phyloP scores from a whole-genome alignment of 2,113 vertebrate genomes.

The Vulpes lagopus region DNA sequence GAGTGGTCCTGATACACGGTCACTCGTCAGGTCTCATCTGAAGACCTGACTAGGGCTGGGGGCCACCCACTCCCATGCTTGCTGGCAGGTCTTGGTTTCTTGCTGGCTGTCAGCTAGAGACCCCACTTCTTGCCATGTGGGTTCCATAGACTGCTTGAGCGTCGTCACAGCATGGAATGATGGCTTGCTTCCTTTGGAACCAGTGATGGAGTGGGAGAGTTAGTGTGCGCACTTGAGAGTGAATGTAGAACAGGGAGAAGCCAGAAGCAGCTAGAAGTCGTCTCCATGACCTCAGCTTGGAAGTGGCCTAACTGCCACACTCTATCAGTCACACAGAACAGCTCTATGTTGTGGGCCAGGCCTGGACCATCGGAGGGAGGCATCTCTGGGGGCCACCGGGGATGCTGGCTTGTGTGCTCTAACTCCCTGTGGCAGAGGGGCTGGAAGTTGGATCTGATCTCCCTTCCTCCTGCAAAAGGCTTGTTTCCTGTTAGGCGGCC shows the following conservation, averaged over 20 bases:
- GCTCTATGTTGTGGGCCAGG: not conserved
- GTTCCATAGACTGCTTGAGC: fast-evolving
- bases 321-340: not conserved
- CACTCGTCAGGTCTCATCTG: not conserved
- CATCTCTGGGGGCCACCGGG: too few species aligned
- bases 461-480: fast-evolving
- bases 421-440: not conserved
- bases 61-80: fast-evolving
- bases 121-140: not conserved
- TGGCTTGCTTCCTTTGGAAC: not conserved
- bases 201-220: fast-evolving
- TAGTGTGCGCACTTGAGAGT: fast-evolving
- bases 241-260: too few species aligned
- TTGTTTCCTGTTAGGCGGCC: not conserved
- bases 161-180: fast-evolving
- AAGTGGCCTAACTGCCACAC: fast-evolving
- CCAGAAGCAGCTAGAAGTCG: not conserved
- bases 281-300: fast-evolving
- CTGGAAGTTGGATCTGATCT: not conserved
- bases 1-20: fast-evolving
- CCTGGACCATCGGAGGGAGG: not conserved
- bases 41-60: fast-evolving
- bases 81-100: not conserved
- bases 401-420: not conserved
- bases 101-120: not conserved